These are phyloP conservation scores for Athalia circularis DNA, from an alignment of 2,888 invertebrate genomes.

Conservation along the genomic window DNA sequence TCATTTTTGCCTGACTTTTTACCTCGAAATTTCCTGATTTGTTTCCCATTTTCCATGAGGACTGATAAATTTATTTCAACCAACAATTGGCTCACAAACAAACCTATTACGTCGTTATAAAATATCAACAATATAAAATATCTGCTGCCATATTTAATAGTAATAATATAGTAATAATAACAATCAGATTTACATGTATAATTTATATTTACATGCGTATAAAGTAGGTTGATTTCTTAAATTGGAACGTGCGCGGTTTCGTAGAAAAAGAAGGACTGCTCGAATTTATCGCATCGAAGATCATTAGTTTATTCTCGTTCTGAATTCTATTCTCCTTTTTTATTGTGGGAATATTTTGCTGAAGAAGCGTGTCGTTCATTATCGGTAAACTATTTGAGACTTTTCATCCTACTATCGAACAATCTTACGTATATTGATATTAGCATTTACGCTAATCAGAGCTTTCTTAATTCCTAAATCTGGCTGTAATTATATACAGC, in stretches of 20 bases:
- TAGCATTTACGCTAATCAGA: not conserved
- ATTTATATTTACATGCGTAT: slow-evolving; percentile 21
- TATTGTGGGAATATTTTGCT: no score
- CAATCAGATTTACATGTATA: slow-evolving; percentile 21
- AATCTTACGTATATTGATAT: not conserved
- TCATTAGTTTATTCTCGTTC: no score
- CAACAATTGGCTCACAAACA: not conserved
- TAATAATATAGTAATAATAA: slow-evolving; percentile 14
- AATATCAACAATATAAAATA: slow-evolving; percentile 38
- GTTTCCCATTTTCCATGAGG: not conserved
- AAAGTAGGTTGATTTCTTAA: not conserved
- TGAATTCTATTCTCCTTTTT: no score
- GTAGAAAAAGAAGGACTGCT: not conserved
- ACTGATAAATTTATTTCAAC: not conserved
- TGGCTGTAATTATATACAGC: not conserved
- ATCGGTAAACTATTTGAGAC: no score
- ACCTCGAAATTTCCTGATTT: not conserved
- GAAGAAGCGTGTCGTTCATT: no score
- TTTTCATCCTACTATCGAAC: not conserved
- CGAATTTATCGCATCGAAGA: no score
- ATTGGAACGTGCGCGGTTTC: not conserved
- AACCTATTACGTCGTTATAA: not conserved
- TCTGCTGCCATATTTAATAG: slow-evolving; percentile 28
- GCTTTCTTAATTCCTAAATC: not conserved
- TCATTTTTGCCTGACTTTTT: no score